phyloP scores from a whole-genome alignment of 1,140 invertebrate genomes.

The Megalonaias nervosa region DNA sequence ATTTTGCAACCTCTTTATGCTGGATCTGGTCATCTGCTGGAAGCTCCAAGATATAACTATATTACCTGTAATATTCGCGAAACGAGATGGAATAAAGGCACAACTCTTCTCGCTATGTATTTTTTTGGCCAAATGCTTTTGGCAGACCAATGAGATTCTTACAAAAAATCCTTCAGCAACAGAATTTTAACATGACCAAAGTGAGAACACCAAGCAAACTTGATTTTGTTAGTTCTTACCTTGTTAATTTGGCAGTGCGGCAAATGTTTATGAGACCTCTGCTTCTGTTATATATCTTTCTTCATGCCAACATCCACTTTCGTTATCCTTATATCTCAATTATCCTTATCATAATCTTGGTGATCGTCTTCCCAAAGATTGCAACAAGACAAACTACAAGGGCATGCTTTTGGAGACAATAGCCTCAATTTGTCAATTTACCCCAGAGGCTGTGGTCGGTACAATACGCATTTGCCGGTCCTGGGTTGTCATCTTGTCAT shows the following conservation, averaged over 20 bases:
- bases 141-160: constrained; percentile 59
- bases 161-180: constrained; percentile 49
- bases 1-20: constrained; percentile 59
- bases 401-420: constrained; percentile 58
- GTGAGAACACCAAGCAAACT: constrained; percentile 56
- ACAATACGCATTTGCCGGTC: constrained; percentile 55
- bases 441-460: constrained; percentile 64
- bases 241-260: constrained; percentile 60
- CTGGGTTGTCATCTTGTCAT: constrained; percentile 51
- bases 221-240: constrained; percentile 59
- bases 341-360: constrained; percentile 58
- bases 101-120: constrained; percentile 61
- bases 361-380: constrained; percentile 63
- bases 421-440: constrained; percentile 64
- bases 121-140: constrained; percentile 61
- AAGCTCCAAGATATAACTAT: constrained; percentile 62
- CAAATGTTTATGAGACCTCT: constrained; percentile 67
- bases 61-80: constrained; percentile 64
- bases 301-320: constrained; percentile 52
- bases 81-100: constrained; percentile 63
- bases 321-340: constrained; percentile 55
- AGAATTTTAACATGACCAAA: constrained; percentile 51
- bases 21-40: constrained; percentile 49
- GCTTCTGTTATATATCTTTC: constrained; percentile 55
- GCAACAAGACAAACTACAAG: constrained; percentile 58